Evolutionary conservation across 2,113 vertebrate species (phyloP), one percentile per base, ranked within the genome.

Genomic region (Progne subis): DNA sequence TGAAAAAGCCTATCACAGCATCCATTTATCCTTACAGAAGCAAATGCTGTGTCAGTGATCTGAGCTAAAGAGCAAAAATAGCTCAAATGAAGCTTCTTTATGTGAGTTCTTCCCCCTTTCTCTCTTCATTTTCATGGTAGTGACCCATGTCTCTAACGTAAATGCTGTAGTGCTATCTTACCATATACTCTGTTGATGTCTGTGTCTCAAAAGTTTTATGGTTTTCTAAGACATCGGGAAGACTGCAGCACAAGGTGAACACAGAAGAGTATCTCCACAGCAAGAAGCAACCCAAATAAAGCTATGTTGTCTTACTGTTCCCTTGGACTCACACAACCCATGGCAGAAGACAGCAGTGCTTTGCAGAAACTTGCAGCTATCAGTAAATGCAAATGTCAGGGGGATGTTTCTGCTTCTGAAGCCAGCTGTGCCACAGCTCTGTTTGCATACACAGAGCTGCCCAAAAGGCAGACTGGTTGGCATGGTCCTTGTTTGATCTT

Each of bases 401-500:
- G 32, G 34, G 43, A 55, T 29, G 55, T 75, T 63, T 50, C 56
- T 81, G 15, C 39, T 26, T 37, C 52, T 70, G 56, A 65, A 78
- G 32, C 6, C 47, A 78, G 31, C n/a, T 28, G 2, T 53, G 50
- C 19, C 31, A 41, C 11, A 19, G 21, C 18, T 82, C 43, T 63
- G 29, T 31, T 53, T 49, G 19, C 32, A 31, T 31, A 18, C 24
- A 31, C 32, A 49, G 20, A 65, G 26, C 24, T 57, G 21, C 21
- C 25, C 12, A 28, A 46, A 70, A 43, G n/a, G 28, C 44, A 82
- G 28, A 9, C 4, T n/a, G 16, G 8, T 18, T 84, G 37, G 13
- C 6, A 2, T 25, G 24, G 18, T 28, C 41, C 32, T 84, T 14
- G 3, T n/a, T 55, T 0, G 0, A 20, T 23, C 43, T 6, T 23